These are phyloP conservation scores for Petrolisthes manimaculis DNA, from an alignment of 2,888 invertebrate genomes.

Conservation along the genomic window DNA sequence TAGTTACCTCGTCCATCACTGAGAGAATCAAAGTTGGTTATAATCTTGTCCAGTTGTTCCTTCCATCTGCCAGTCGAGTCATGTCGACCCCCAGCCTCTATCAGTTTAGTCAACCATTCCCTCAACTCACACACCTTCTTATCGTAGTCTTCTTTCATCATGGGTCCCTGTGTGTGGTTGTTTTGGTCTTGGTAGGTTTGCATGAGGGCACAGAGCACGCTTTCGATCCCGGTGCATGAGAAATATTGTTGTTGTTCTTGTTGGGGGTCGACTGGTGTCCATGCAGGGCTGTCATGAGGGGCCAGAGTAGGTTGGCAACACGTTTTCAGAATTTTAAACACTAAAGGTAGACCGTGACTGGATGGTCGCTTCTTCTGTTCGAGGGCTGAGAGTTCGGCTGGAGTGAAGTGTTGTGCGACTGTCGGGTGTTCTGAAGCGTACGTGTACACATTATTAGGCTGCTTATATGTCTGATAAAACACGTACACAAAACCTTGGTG, in stretches of 20 bases:
- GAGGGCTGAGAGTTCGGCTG: not conserved
- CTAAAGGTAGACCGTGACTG: constrained; percentile 8
- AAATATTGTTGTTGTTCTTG: not conserved
- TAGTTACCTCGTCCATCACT: too few relatives aligned
- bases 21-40: not conserved
- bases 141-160: not conserved
- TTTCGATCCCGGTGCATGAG: not conserved
- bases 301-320: constrained; percentile 24
- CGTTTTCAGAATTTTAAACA: constrained; percentile 33
- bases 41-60: constrained; percentile 16
- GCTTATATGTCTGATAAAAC: constrained; percentile 29
- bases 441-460: constrained; percentile 19
- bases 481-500: constrained; percentile 34
- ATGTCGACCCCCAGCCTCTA: constrained; percentile 19
- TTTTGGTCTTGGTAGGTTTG: not conserved
- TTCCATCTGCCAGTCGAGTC: constrained; percentile 35
- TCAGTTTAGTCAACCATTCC: not conserved
- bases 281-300: not conserved
- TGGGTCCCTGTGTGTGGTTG: not conserved
- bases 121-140: not conserved
- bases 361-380: constrained; percentile 1
- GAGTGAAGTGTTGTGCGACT: constrained; percentile 3
- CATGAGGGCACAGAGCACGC: not conserved
- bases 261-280: not conserved
- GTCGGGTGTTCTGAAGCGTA: not conserved